phyloP scores from a whole-genome alignment of 2,888 invertebrate species.

The Cybosia mesomella region DNA sequence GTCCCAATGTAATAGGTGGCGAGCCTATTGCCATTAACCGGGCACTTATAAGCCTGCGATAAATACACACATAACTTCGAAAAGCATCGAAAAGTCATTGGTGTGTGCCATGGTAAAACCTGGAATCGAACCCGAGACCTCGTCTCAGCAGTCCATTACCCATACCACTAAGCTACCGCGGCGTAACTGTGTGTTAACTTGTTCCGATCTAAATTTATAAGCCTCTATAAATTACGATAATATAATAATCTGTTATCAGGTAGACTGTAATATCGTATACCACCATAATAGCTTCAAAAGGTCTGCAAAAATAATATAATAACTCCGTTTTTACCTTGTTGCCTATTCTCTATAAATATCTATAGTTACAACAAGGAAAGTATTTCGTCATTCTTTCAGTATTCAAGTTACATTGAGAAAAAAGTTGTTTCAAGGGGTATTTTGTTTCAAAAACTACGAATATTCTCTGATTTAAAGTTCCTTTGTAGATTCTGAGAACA shows the following conservation, averaged over 20 bases:
- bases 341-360: not conserved
- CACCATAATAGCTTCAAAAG: not conserved
- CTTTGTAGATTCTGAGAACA: not conserved
- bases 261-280: not conserved
- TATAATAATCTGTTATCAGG: not conserved
- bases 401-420: slow-evolving; percentile 13
- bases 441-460: slow-evolving; percentile 18
- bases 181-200: too few relatives aligned
- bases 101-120: too few relatives aligned
- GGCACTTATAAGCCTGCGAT: too few relatives aligned
- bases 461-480: not conserved
- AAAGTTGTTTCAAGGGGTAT: not conserved
- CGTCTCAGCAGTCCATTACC: too few relatives aligned
- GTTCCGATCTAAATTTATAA: not conserved
- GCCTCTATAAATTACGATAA: not conserved
- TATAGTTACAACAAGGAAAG: not conserved
- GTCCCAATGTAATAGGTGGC: too few relatives aligned
- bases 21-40: too few relatives aligned
- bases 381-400: not conserved
- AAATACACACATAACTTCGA: too few relatives aligned
- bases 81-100: too few relatives aligned
- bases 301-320: not conserved
- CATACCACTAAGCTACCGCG: too few relatives aligned
- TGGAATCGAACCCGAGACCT: too few relatives aligned
- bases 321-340: not conserved